phyloP scores from a whole-genome alignment of 2,113 vertebrate species.

The Heliornis fulica region DNA sequence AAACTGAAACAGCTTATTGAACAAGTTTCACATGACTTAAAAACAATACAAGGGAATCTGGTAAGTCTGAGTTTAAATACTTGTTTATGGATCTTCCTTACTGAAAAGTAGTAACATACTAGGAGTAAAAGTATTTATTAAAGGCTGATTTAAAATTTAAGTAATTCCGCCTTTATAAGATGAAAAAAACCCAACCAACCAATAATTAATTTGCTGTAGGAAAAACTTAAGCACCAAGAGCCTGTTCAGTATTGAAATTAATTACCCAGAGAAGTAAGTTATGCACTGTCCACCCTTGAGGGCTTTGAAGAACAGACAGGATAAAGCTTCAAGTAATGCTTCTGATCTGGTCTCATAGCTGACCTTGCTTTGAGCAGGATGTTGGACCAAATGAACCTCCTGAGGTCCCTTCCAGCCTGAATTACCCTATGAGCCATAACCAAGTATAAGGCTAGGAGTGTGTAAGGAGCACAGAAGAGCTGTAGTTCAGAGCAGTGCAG shows the following conservation, averaged over 20 bases:
- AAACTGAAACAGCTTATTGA: conserved; percentile 82
- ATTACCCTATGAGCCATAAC: background rate
- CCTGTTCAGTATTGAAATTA: background rate
- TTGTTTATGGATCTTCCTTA: background rate
- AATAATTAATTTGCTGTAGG: background rate
- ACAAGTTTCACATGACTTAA: conserved; percentile 76
- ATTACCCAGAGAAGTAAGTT: background rate
- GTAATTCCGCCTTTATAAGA: background rate
- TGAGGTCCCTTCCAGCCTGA: background rate
- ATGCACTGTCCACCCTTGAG: background rate
- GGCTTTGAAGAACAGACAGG: background rate
- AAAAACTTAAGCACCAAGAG: background rate
- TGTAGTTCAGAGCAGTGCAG: background rate
- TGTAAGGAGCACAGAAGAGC: rapidly evolving
- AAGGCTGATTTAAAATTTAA: background rate
- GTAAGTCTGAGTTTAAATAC: conserved; percentile 65
- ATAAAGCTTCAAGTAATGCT: background rate
- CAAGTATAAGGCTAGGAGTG: background rate
- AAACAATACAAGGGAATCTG: conserved; percentile 68
- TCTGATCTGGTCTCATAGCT: background rate
- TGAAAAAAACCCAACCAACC: background rate
- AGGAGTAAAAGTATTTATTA: background rate
- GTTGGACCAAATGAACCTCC: background rate
- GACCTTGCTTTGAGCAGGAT: background rate
- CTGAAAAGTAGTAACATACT: background rate